Evolutionary conservation across 2,797 vertebrate species (phyloP).

Genomic region (Esox lucius): DNA sequence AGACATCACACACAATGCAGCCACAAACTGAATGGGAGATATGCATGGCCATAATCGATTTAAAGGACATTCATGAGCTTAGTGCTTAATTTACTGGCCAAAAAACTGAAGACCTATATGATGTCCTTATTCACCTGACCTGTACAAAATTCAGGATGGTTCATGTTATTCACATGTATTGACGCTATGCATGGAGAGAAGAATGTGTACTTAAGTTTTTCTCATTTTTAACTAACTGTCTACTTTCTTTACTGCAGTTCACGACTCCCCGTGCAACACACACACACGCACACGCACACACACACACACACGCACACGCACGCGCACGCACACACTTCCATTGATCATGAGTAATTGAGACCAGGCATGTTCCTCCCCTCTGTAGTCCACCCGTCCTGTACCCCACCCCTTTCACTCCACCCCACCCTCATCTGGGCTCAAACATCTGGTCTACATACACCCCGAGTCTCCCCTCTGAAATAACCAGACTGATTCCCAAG

Average conservation of each 20-base stretch:
- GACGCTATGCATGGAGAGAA: neutral
- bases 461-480: constrained; percentile 45
- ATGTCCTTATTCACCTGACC: neutral
- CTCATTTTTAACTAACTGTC: constrained; percentile 33
- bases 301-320: too few species aligned
- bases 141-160: neutral
- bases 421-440: constrained; percentile 58
- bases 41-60: neutral
- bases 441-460: constrained; percentile 90
- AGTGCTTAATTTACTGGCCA: neutral
- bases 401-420: constrained; percentile 7
- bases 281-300: too few species aligned
- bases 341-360: constrained; percentile 86
- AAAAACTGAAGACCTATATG: neutral
- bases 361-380: constrained; percentile 70
- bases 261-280: constrained; percentile 1
- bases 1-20: neutral
- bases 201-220: neutral
- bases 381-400: constrained; percentile 36
- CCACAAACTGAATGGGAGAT: neutral
- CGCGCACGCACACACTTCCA: constrained; percentile 37
- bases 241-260: constrained; percentile 34
- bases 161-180: neutral
- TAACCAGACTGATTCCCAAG: constrained; percentile 61
- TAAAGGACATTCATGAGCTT: neutral